Conservation (phyloP, 2,797 vertebrate species). For the Neopelma chrysocephalum region DNA sequence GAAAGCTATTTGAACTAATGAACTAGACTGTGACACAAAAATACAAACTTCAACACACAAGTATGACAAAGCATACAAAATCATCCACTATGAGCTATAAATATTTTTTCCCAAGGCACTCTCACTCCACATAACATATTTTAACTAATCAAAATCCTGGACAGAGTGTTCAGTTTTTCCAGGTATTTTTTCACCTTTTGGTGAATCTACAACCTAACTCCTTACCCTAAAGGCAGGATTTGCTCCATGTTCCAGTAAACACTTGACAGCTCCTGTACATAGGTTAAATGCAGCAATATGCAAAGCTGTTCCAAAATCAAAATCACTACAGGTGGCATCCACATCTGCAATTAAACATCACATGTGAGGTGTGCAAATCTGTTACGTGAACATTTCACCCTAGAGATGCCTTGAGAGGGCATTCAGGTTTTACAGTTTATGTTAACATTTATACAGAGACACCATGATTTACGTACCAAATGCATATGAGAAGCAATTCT, state of each 20-base stretch:
- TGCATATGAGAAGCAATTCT: neutral
- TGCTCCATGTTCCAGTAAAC: conserved; percentile 91
- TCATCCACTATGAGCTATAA: neutral
- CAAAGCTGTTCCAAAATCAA: conserved; percentile 95
- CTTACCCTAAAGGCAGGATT: conserved; percentile 95
- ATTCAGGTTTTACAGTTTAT: neutral
- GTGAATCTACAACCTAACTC: neutral
- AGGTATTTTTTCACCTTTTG: neutral
- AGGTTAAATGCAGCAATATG: conserved; percentile 96
- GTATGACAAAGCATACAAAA: neutral
- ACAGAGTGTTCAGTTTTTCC: neutral
- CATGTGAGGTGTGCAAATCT: neutral
- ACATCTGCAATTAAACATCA: conserved; percentile 84
- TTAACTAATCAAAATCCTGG: neutral
- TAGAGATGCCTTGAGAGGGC: neutral
- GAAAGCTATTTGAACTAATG: neutral
- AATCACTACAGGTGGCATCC: conserved; percentile 97
- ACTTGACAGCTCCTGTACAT: conserved; percentile 88
- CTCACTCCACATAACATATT: neutral
- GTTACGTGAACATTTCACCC: neutral
- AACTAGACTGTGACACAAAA: neutral
- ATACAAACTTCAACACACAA: neutral
- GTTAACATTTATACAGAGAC: neutral
- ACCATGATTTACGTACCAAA: neutral
- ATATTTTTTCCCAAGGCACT: neutral